Base-by-base conservation (phyloP, 2,888 invertebrate species). In the Eupithecia subfuscata region DNA sequence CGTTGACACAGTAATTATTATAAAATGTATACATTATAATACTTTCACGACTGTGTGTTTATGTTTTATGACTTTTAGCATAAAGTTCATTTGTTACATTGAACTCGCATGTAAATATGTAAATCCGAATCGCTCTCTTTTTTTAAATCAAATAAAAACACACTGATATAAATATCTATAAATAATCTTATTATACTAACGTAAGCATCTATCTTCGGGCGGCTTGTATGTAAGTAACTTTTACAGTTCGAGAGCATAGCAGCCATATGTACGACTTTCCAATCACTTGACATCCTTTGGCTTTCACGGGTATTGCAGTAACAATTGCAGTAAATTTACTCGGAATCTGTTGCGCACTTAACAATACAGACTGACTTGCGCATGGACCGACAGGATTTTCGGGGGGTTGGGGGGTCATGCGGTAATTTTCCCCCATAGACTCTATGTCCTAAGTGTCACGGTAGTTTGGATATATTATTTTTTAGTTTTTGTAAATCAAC, bases 281-380 rank as follows among this genome's bases (percentile, higher is more conserved):
- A 70, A 67, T 60, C 60, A 70, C 73, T 70, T 76, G 25, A 70
- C 60, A 67, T 69, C 52, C 34, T 45, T 40, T 68, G 69, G 70
- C 56, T 73, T 75, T 72, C 65, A 70, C 72, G 22, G 70, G 60
- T 60, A 52, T 65, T 56, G 37, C 45, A 67, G 60, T 67, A 70
- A 70, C n/a, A n/a, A 67, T 76, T 70, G 70, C n/a, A n/a, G n/a
- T n/a, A n/a, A n/a, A 73, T 76, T 68, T 48, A 68, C 63, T 56
- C 18, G 45, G 45, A 65, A 65, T 65, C 65, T 65, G 37, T 65
- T 70, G 64, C 56, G 43, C 64, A 72, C 69, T 64, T 60, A 45
- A 71, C 40, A 65, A 65, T 65, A 40, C 7, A 64, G 8, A 11
- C 12, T 56, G 12, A 12, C 3, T 30, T 1, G 30, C 30, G 30